Conservation (phyloP, 2,113 vertebrate species). For the Podarcis raffonei region DNA sequence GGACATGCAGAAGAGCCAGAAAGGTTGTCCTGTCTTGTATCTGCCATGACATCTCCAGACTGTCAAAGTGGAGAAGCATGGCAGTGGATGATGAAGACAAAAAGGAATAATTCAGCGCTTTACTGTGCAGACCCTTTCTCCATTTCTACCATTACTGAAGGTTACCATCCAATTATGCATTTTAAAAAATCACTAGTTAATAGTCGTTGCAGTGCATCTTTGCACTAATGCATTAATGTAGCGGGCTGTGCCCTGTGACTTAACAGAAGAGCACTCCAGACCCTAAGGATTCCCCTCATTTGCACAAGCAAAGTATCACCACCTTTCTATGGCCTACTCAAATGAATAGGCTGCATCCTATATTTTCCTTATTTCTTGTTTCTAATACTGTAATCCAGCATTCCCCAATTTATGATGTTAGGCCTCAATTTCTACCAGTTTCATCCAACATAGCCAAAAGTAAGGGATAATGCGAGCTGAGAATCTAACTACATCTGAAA, state of each 20-base stretch:
- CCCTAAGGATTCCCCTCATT: not conserved
- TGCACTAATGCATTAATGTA: not conserved
- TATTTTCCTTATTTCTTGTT: not conserved
- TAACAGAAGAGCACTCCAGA: not conserved
- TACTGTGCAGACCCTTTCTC: not conserved
- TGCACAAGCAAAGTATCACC: not conserved
- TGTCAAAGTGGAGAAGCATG: not conserved
- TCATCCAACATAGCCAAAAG: too few species aligned
- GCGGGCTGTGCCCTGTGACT: too few species aligned
- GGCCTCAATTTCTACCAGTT: not conserved
- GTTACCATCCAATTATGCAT: not conserved
- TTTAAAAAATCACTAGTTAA: not conserved
- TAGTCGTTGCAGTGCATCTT: not conserved
- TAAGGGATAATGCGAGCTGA: too few species aligned
- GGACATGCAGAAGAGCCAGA: not conserved
- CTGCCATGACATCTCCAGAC: not conserved
- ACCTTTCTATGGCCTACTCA: not conserved
- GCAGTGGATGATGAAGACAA: not conserved
- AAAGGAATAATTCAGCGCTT: not conserved
- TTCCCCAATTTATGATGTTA: too few species aligned
- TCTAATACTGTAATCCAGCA: too few species aligned
- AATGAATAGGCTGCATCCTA: not conserved
- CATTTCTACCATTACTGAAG: too few species aligned
- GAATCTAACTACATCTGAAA: too few species aligned
- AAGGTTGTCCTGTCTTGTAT: not conserved